Conservation (phyloP, 2,797 vertebrate genomes). For the Gobionotothen gibberifrons region DNA sequence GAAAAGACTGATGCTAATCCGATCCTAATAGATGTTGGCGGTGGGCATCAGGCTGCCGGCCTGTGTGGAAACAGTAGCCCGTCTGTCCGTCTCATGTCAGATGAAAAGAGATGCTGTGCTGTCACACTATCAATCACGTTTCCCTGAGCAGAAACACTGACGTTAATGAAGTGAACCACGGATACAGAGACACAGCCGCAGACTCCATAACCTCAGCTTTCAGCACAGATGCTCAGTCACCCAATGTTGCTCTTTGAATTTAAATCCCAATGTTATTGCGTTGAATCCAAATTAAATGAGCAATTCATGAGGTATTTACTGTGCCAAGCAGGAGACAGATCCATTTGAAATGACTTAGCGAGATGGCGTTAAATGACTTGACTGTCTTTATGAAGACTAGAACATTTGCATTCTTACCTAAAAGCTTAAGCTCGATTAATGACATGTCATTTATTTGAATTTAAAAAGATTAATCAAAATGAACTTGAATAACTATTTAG, state of each 20-base stretch:
- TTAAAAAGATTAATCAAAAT: not conserved
- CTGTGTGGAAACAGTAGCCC: slow-evolving; percentile 48
- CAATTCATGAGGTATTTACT: slow-evolving; percentile 52
- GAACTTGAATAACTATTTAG: no score
- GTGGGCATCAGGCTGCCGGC: slow-evolving; percentile 46
- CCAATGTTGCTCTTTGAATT: slow-evolving; percentile 46
- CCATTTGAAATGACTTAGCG: slow-evolving; percentile 36
- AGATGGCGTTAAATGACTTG: slow-evolving; percentile 31
- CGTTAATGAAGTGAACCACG: slow-evolving; percentile 59
- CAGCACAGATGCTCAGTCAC: slow-evolving; percentile 46
- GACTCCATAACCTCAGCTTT: slow-evolving; percentile 48
- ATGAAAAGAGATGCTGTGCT: slow-evolving; percentile 59
- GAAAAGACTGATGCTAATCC: slow-evolving; percentile 57
- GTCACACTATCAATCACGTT: slow-evolving; percentile 61
- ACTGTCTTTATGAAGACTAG: slow-evolving; percentile 23
- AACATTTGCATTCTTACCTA: slow-evolving; percentile 23
- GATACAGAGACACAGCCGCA: slow-evolving; percentile 27
- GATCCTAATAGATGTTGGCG: slow-evolving; percentile 69
- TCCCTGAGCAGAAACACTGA: slow-evolving; percentile 49
- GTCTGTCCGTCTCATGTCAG: slow-evolving; percentile 58
- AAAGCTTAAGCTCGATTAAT: slow-evolving; percentile 8
- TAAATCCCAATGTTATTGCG: slow-evolving; percentile 35
- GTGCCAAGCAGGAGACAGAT: slow-evolving; percentile 44
- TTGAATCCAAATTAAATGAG: slow-evolving; percentile 40
- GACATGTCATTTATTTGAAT: not conserved